Evolutionary conservation across 2,888 invertebrate species (phyloP).

Genomic region (Myathropa florea): DNA sequence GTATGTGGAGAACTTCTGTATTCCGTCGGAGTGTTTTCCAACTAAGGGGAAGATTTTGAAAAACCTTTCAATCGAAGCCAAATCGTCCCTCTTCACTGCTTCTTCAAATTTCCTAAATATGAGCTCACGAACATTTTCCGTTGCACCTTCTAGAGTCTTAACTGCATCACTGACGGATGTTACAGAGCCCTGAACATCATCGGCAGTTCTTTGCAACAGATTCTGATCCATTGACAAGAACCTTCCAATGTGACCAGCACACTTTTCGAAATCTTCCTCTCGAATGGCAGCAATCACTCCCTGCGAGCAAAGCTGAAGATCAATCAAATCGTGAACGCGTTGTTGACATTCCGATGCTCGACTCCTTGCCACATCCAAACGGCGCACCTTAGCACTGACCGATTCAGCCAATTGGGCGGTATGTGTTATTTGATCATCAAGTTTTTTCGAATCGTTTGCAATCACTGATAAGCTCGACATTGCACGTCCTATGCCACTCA

Average conservation of each 20-base stretch:
- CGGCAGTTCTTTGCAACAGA: conserved; percentile 88
- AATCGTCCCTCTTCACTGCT: conserved; percentile 92
- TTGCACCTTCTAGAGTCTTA: conserved; percentile 86
- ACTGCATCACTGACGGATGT: conserved; percentile 81
- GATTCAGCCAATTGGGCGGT: conserved; percentile 95
- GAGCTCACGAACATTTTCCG: conserved; percentile 83
- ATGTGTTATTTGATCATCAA: conserved; percentile 91
- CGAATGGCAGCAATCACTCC: conserved; percentile 97
- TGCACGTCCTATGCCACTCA: conserved; percentile 90
- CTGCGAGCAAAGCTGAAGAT: conserved; percentile 96
- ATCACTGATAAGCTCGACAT: conserved; percentile 90
- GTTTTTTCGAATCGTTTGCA: conserved; percentile 88
- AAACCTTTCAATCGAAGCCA: conserved; percentile 94
- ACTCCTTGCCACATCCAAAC: conserved; percentile 92
- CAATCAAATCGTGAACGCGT: conserved; percentile 96
- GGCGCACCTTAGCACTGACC: conserved; percentile 97
- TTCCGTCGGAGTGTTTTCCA: conserved; percentile 94
- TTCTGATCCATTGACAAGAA: conserved; percentile 96
- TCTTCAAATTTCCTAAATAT: conserved; percentile 92
- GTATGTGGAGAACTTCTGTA: conserved; percentile 92
- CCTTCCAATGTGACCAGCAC: conserved; percentile 96
- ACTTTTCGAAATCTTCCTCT: conserved; percentile 97
- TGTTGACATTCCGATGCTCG: conserved; percentile 97
- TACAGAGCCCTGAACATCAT: conserved; percentile 85
- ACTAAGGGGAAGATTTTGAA: conserved; percentile 98